Conservation (phyloP, 1,140 invertebrate species). For the Lepidurus apus region DNA sequence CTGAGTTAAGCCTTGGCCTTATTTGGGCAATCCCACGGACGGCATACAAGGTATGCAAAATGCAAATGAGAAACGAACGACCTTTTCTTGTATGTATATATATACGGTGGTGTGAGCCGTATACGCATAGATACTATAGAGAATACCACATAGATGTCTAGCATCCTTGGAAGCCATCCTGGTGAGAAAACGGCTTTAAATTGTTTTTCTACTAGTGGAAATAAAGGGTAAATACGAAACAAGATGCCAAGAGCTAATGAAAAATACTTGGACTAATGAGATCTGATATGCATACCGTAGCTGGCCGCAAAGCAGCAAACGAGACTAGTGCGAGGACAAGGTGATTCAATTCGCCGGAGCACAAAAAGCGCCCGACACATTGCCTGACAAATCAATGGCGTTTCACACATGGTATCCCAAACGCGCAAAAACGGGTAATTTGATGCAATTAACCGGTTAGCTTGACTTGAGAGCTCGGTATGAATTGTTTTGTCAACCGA, state of each 20-base stretch:
- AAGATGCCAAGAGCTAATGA: background rate
- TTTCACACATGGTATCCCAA: conserved; percentile 1
- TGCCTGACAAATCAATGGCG: background rate
- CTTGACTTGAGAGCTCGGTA: background rate
- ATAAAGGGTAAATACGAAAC: background rate
- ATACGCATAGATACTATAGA: background rate
- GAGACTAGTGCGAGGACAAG: background rate
- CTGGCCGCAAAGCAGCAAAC: background rate
- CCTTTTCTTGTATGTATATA: background rate
- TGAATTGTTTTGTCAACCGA: background rate
- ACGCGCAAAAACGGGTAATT: background rate
- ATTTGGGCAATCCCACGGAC: background rate
- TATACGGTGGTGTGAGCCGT: background rate
- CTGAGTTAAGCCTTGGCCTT: conserved; percentile 18
- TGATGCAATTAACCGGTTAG: background rate
- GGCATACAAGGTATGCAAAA: background rate
- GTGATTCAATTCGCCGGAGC: background rate
- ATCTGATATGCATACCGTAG: background rate
- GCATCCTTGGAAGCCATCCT: background rate
- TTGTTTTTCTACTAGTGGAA: background rate
- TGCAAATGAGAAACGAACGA: conserved; percentile 6
- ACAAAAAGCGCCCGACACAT: background rate
- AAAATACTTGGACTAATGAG: background rate
- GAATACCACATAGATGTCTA: background rate
- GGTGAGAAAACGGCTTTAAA: background rate